Base-by-base conservation (phyloP, 2,888 invertebrate species). In the Frankliniella intonsa region DNA sequence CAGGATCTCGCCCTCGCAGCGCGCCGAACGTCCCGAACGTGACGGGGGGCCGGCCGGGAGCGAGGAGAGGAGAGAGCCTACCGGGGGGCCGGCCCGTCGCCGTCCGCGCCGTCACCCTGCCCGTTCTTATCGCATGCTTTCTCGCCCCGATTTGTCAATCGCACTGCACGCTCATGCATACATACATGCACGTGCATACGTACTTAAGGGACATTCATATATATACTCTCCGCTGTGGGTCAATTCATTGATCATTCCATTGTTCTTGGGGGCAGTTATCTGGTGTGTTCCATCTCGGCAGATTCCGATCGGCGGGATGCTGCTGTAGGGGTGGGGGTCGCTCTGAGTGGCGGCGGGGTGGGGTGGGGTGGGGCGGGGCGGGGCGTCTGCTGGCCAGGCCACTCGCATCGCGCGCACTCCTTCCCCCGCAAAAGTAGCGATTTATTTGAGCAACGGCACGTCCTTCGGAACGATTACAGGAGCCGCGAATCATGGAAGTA, bases 241-340 rank as follows among this genome's bases (percentile, higher is more conserved):
- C 69, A 76, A 76, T 76, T 76, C 69, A 76, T 76, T 76, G 69
- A 76, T 76, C 69, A 76, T 76, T 76, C 69, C 69, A 76, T 76
- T 76, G 69, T 76, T 76, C 69, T 76, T 76, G 69, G 17, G 55
- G 62, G 69, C 69, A 25, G 22, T 76, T 76, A 76, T 76, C 69
- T 76, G 69, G 69, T 76, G 69, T 76, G 69, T 76, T 76, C 69
- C 69, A 76, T 76, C 69, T 62, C 22, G 10, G 69, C 25, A 22
- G 69, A 76, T 76, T 76, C 25, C 69, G 69, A 76, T 76, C 69
- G 69, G 55, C 55, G 14, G 55, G 55, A 19, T 38, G 38, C 38
- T 38, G 38, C 38, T 3, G 38, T 2, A 5, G 38, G 38, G 38
- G 38, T 3, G 38, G 38, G 38, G 38, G 38, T n/a, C n/a, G n/a